Evolutionary conservation across 1,140 invertebrate genomes (phyloP), one percentile per base, ranked within the genome.

Genomic region (Papilio glaucus): DNA sequence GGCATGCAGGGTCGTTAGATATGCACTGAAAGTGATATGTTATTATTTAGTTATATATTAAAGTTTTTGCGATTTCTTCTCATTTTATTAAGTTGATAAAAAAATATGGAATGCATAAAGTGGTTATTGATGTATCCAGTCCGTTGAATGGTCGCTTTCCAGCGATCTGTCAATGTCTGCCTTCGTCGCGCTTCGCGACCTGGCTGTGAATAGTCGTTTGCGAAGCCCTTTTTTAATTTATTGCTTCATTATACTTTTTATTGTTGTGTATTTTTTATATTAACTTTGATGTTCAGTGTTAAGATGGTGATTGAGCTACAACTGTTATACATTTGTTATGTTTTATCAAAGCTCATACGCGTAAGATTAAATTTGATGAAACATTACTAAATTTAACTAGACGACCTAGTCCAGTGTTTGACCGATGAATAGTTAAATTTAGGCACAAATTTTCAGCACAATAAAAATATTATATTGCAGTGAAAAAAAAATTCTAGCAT

Each of bases 101-200:
- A 69, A 49, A 45, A n/a, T 12, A 13, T 62, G 42, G 67, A 69
- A 53, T 69, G 42, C 10, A 69, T 53, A 69, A 69, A 69, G 67
- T 68, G 65, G 65, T 53, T 69, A 69, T 69, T 37, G 42, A 71
- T 15, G 21, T 49, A 33, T 74, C 73, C 68, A 63, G 72, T 74
- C 33, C 39, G 63, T 74, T 71, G 68, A 65, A 49, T 62, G 33
- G 72, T 45, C 33, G 68, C 49, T 57, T 60, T 57, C 45, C 21
- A 63, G 57, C 73, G 41, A 77, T 77, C 68, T 72, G 71, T 77
- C 76, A 77, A 60, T 75, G 76, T 77, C 76, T 39, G 33, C 72
- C 71, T 73, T 72, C 29, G 29, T 33, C 29, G 29, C 72, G 53
- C 72, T 42, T 68, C 45, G 41, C 65, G 41, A n/a, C 24, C 63